These are phyloP conservation scores for Papilio polyxenes DNA, from an alignment of 1,140 invertebrate species.

Conservation along the genomic window DNA sequence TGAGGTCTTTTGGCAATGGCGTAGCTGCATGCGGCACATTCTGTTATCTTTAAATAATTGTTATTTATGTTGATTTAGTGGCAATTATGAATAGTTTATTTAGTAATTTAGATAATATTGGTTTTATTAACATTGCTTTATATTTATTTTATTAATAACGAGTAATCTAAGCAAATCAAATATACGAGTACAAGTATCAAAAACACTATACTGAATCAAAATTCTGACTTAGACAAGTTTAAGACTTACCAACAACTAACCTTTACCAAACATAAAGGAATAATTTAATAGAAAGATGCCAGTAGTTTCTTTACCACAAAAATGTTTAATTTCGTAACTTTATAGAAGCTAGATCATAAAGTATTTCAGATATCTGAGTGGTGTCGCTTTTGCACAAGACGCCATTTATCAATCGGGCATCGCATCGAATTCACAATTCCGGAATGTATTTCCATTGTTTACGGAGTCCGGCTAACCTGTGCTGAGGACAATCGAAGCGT, in stretches of 20 bases:
- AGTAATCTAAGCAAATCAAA: neutral
- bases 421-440: conserved; percentile 46
- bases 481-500: conserved; percentile 43
- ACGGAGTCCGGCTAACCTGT: conserved; percentile 39
- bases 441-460: conserved; percentile 48
- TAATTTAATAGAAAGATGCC: neutral
- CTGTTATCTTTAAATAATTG: neutral
- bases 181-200: neutral
- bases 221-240: too few relatives aligned
- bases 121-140: neutral
- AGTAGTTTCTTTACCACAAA: neutral
- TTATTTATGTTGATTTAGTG: neutral
- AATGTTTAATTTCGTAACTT: conserved; percentile 3
- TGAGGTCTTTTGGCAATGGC: conserved; percentile 12
- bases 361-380: conserved; percentile 13
- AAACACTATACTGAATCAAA: too few relatives aligned
- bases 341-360: neutral
- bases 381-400: conserved; percentile 35
- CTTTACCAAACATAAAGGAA: neutral
- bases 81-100: neutral
- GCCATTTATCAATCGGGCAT: conserved; percentile 42
- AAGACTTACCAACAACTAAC: neutral
- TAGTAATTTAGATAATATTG: conserved; percentile 28
- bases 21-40: conserved; percentile 5
- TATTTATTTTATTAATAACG: too few relatives aligned